phyloP scores from a whole-genome alignment of 2,113 vertebrate genomes.

The Notarius lentiginosus region DNA sequence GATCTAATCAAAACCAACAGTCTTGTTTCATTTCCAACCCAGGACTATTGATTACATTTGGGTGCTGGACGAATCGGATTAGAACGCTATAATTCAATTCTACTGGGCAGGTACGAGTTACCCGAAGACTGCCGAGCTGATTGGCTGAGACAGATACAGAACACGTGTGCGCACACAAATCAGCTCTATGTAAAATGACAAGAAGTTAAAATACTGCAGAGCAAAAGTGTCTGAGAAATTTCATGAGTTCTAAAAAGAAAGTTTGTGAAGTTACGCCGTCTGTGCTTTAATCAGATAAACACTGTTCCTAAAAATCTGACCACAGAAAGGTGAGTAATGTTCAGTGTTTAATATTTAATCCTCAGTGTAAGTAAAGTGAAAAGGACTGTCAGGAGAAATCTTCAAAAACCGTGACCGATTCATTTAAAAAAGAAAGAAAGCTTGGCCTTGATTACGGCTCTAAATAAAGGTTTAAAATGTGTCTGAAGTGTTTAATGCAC shows the following conservation, averaged over 20 bases:
- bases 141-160: constrained; percentile 35
- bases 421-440: no score
- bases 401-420: background rate
- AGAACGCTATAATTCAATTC: constrained; percentile 47
- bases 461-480: background rate
- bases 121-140: constrained; percentile 33
- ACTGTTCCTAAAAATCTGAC: background rate
- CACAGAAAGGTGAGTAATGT: background rate
- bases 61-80: constrained; percentile 47
- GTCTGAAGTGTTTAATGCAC: background rate
- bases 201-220: background rate
- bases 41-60: constrained; percentile 56
- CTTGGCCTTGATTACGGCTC: no score
- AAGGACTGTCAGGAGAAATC: background rate
- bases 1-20: constrained; percentile 51
- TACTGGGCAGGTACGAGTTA: constrained; percentile 45
- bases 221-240: background rate
- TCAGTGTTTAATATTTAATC: no score
- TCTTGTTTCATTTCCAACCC: constrained; percentile 47
- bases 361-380: no score
- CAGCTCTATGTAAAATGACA: background rate
- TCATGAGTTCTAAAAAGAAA: background rate
- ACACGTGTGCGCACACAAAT: background rate
- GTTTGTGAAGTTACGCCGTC: background rate
- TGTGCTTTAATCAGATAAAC: background rate